Evolutionary conservation across 2,888 invertebrate genomes (phyloP), one percentile per base, ranked within the genome.

Genomic region (Tuta absoluta): DNA sequence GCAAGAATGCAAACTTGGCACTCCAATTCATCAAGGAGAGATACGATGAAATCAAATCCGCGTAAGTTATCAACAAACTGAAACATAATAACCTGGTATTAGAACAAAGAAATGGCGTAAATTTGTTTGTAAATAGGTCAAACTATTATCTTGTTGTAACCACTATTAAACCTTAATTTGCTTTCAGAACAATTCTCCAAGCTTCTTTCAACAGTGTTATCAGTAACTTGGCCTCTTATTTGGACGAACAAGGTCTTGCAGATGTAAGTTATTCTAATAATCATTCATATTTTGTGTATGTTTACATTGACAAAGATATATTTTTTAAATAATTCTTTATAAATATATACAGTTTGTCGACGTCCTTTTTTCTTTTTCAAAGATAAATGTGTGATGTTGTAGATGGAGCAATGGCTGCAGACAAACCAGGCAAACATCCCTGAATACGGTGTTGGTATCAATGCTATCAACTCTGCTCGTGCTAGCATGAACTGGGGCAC

Each of bases 331-430:
- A n/a, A n/a, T n/a, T n/a, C n/a, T n/a, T n/a, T n/a, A n/a, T n/a
- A n/a, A n/a, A n/a, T n/a, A n/a, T n/a, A n/a, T n/a, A n/a, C n/a
- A n/a, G n/a, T n/a, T n/a, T n/a, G n/a, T n/a, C n/a, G n/a, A n/a
- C n/a, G n/a, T n/a, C n/a, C n/a, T n/a, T n/a, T n/a, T n/a, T 28
- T 24, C 14, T 56, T 61, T 41, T 58, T 61, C n/a, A n/a, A n/a
- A n/a, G n/a, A n/a, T 17, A 11, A 53, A 24, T 17, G 23, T 28
- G n/a, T 23, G 8, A 1, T 17, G 7, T 19, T 19, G 14, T 72
- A 91, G 91, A 88, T 89, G 90, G 84, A 87, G 62, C 41, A 73
- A 45, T 91, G 91, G 91, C 78, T 91, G 0, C 66, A 63, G 5
- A 70, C 37, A 0, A 84, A 84, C 62, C 73, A 78, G 59, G 68